Percentiles rank a stretch among this genome's conserved stretches.
Evolutionary conservation across 2,113 vertebrate species (phyloP).

Genomic region (Phyllostomus hastatus): DNA sequence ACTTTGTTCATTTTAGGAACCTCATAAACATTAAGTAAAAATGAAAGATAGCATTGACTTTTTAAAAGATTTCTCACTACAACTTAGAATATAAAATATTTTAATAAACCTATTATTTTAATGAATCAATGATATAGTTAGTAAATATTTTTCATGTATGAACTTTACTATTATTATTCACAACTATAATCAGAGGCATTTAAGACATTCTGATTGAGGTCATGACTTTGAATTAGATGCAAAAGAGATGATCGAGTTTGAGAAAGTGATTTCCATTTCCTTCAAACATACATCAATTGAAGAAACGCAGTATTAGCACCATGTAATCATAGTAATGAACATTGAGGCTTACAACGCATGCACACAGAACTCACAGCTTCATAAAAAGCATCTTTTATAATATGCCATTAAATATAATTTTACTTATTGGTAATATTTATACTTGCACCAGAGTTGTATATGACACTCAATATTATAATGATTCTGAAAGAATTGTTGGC

Average conservation of each 20-base stretch:
- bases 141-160: background rate
- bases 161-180: background rate
- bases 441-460: background rate
- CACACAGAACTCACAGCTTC: background rate
- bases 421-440: background rate
- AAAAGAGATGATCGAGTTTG: background rate
- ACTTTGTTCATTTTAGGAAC: conserved; percentile 18
- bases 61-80: background rate
- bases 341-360: background rate
- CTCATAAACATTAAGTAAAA: conserved; percentile 17
- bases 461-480: background rate
- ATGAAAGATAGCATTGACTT: background rate
- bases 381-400: background rate
- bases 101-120: background rate
- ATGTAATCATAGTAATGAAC: background rate
- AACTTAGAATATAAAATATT: background rate
- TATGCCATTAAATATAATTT: background rate
- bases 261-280: background rate
- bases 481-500: background rate
- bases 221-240: background rate
- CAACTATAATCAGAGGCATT: background rate
- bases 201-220: background rate
- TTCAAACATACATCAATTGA: background rate
- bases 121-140: background rate
- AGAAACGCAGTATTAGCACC: background rate